Evolutionary conservation across 1,140 invertebrate genomes (phyloP).

Genomic region (Caenorhabditis remanei): DNA sequence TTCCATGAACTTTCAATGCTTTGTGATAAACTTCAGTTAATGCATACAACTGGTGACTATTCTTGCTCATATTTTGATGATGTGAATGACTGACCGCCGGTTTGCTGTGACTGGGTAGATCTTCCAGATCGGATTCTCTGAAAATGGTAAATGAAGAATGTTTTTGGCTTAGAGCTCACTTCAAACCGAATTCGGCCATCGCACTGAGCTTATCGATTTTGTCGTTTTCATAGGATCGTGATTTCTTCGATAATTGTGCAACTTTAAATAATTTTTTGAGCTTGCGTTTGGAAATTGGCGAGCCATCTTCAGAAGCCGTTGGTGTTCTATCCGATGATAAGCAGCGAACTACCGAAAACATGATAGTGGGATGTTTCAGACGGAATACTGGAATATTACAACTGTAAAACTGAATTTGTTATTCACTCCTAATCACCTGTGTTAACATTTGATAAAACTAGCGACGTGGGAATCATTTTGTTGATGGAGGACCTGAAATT

Average conservation of each 20-base stretch:
- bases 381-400: slow-evolving; percentile 6
- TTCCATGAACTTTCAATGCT: slow-evolving; percentile 71
- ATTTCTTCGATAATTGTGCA: slow-evolving; percentile 66
- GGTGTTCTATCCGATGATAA: slow-evolving; percentile 7
- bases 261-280: slow-evolving; percentile 70
- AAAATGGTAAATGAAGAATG: neutral
- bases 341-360: slow-evolving; percentile 26
- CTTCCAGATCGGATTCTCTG: slow-evolving; percentile 56
- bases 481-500: neutral
- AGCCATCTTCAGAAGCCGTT: neutral
- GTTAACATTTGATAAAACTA: slow-evolving; percentile 31
- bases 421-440: slow-evolving; percentile 2
- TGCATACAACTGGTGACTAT: slow-evolving; percentile 63
- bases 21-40: slow-evolving; percentile 69
- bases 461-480: slow-evolving; percentile 45
- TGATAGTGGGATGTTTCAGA: neutral
- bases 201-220: slow-evolving; percentile 72
- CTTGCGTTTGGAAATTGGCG: slow-evolving; percentile 26
- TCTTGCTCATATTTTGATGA: slow-evolving; percentile 27
- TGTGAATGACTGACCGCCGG: slow-evolving; percentile 36
- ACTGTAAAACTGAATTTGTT: neutral
- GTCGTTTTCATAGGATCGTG: slow-evolving; percentile 70
- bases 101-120: slow-evolving; percentile 20
- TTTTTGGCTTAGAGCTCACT: slow-evolving; percentile 2
- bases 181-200: slow-evolving; percentile 70